phyloP scores from a whole-genome alignment of 2,113 vertebrate genomes.

The Sterrhoptilus dennistouni region DNA sequence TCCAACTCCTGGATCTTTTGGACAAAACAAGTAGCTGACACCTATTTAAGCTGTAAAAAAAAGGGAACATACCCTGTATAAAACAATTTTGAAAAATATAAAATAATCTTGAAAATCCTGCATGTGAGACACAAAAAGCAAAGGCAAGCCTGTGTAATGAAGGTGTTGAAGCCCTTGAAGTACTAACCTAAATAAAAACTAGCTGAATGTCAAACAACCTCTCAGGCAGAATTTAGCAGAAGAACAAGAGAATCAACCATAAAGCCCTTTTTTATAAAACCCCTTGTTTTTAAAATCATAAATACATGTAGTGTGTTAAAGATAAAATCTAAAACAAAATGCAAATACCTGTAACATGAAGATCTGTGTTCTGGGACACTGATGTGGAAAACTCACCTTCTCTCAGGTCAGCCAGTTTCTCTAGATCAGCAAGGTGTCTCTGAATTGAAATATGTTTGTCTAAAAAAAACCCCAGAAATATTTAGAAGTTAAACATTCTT shows the following conservation, averaged over 20 bases:
- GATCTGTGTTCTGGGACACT: conserved; percentile 36
- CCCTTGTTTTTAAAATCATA: not conserved
- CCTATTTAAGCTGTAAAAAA: not conserved
- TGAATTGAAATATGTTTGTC: conserved; percentile 95
- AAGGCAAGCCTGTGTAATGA: not conserved
- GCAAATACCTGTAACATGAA: conserved; percentile 48
- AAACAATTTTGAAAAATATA: not conserved
- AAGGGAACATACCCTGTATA: not conserved
- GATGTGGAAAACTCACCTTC: conserved; percentile 72
- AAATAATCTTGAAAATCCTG: not conserved
- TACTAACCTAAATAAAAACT: not conserved
- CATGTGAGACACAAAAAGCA: not conserved
- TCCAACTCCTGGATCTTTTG: not conserved
- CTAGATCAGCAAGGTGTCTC: conserved; percentile 84
- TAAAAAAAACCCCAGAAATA: conserved; percentile 58
- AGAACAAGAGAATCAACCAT: not conserved
- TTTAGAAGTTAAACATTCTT: not conserved
- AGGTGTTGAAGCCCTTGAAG: not conserved
- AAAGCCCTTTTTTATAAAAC: not conserved
- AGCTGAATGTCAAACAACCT: not conserved
- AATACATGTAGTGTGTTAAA: not conserved
- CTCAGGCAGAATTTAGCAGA: not conserved
- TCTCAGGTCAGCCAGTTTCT: conserved; percentile 82
- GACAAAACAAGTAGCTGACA: not conserved
- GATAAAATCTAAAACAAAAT: not conserved